Base-by-base conservation (phyloP, 2,113 vertebrate species). In the Eupsittula cactorum region DNA sequence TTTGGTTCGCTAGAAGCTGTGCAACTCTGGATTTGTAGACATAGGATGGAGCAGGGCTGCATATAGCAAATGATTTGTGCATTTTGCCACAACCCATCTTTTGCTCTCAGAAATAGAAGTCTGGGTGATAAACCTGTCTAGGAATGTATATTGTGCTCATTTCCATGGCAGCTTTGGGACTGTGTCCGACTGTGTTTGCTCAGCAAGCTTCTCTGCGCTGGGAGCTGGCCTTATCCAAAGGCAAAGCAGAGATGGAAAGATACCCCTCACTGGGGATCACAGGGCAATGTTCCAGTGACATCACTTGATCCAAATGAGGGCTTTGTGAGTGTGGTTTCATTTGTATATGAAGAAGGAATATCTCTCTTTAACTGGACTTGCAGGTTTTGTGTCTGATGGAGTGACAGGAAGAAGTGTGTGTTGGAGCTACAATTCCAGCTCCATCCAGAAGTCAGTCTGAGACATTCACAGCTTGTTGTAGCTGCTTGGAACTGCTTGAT, bases 231-330 rank as follows among this genome's bases (percentile, higher is more conserved):
- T 92, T 37, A 69, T 9, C 78, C 63, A 80, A 37, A 96, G 87
- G 60, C 70, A 91, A 47, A 92, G 81, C 82, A 85, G 69, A 73
- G 74, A 94, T 88, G 70, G 59, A 73, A 39, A 75, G 87, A 93
- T 73, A 47, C 50, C 73, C 75, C 63, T 93, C 20, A 4, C 39
- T 86, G 86, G 59, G 82, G 62, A 85, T 50, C 73, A 52, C 49
- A 77, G 73, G 76, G 67, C 68, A 73, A 82, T 1, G 4, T 78
- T 93, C 90, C 74, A 75, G 49, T 69, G 88, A 2, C 12, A 6
- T 75, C 65, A 11, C 67, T 92, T 65, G 1, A 49, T 53, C 79
- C 82, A 55, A 12, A 82, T 0, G 2, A 92, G 52, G 27, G n/a
- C 68, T 93, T 65, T 86, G 68, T 41, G 74, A 63, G 62, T 15